Base-by-base conservation (phyloP, 1,140 invertebrate genomes). In the Euura saliciscinereae region DNA sequence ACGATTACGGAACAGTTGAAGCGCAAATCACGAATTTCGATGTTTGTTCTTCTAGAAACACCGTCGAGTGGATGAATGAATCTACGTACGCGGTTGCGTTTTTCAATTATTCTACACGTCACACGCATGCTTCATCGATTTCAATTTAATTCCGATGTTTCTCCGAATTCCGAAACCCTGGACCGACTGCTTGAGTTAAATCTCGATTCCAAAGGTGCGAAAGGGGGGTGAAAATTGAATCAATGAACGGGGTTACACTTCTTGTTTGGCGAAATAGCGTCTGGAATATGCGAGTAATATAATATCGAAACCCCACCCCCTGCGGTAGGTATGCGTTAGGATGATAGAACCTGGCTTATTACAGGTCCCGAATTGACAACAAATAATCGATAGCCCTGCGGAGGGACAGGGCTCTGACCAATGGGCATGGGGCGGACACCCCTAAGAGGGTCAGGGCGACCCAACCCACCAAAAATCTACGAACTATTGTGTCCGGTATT, bases 311-410 rank as follows among this genome's bases (percentile, higher is more conserved):
- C 78, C 78, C 76, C 77, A 79, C 77, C 78, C 74, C 73, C 72
- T 59, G 59, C 43, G 67, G 44, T 45, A 44, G 44, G 66, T 71
- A 69, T 46, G 51, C 69, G 66, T 64, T 59, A 59, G 51, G 51
- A 59, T 11, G 51, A 59, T 46, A 10, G 43, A 66, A 76, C 69
- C 69, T 73, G 77, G 75, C 71, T 78, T 76, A 80, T 81, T 81
- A 79, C 74, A 65, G 45, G 68, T 28, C 43, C 59, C 46, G 75
- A 81, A 85, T 83, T 78, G 73, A 71, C 74, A 77, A 75, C 74
- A 78, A 83, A 83, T 82, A 81, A 85, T 85, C 83, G 83, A 85
- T 84, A 82, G 76, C 75, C 74, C 73, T 71, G 77, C 42, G 59
- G n/a, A 75, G 80, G 82, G 72, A 66, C 66, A 43, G 43, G 65